These are phyloP conservation scores for Valencia hispanica DNA, from an alignment of 2,797 vertebrate species.

Conservation along the genomic window DNA sequence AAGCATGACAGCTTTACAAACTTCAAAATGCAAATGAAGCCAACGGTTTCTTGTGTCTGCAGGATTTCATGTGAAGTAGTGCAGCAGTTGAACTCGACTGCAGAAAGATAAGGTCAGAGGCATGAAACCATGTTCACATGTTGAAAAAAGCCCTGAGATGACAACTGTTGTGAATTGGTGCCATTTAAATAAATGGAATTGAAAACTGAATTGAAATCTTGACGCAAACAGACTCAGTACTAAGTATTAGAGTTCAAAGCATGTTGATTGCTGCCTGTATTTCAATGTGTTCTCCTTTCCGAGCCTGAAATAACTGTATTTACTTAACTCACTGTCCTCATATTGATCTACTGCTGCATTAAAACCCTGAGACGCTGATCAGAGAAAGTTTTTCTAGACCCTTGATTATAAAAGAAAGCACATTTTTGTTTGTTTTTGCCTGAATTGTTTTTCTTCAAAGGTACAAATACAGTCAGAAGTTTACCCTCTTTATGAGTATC, in stretches of 20 bases:
- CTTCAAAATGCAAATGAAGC: conserved; percentile 15
- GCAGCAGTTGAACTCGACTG: neutral
- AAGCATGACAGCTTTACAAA: neutral
- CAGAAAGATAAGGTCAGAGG: neutral
- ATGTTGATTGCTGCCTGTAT: neutral
- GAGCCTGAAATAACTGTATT: neutral
- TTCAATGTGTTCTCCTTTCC: neutral
- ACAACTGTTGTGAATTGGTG: too few relatives aligned
- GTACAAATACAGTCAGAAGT: neutral
- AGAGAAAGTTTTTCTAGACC: neutral
- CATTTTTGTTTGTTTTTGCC: neutral
- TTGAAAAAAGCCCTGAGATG: too few relatives aligned
- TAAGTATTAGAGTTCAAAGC: too few relatives aligned
- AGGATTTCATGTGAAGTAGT: conserved; percentile 1
- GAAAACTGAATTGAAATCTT: too few relatives aligned
- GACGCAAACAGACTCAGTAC: neutral
- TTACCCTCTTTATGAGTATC: neutral
- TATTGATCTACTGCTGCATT: neutral
- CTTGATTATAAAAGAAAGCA: neutral
- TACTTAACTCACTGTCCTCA: neutral
- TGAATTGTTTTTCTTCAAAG: neutral
- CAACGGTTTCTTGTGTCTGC: neutral
- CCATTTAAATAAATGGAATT: too few relatives aligned
- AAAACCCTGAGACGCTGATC: neutral
- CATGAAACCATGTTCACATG: neutral